Evolutionary conservation across 2,888 invertebrate species (phyloP).

Genomic region (Ceraclea dissimilis): DNA sequence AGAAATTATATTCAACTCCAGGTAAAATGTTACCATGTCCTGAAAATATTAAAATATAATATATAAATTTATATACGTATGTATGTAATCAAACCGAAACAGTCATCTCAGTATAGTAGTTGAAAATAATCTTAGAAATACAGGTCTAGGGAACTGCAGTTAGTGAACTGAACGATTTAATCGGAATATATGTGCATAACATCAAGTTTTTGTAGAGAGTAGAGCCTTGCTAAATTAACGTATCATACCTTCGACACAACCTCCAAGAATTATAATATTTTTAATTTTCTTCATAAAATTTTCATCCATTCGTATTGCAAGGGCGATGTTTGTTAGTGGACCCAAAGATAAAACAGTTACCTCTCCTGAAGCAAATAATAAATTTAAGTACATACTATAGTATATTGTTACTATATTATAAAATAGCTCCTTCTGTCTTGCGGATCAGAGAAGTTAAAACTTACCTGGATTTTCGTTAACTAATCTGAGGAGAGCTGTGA

Average conservation of each 20-base stretch:
- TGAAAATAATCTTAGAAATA: neutral
- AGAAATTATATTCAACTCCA: slow-evolving; percentile 72
- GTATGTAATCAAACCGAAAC: too few relatives aligned
- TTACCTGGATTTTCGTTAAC: slow-evolving; percentile 49
- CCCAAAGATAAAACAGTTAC: slow-evolving; percentile 60
- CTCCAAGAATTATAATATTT: slow-evolving; percentile 71
- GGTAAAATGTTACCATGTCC: slow-evolving; percentile 53
- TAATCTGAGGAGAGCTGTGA: slow-evolving; percentile 51
- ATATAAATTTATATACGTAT: too few relatives aligned
- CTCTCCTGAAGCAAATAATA: slow-evolving; percentile 40
- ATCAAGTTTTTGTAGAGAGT: too few relatives aligned
- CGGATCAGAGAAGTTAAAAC: neutral
- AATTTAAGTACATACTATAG: too few relatives aligned
- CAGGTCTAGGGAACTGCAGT: too few relatives aligned
- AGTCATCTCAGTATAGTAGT: neutral
- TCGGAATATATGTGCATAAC: too few relatives aligned
- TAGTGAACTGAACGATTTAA: too few relatives aligned
- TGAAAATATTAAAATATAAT: slow-evolving; percentile 29
- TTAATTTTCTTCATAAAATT: slow-evolving; percentile 55
- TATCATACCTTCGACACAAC: slow-evolving; percentile 59
- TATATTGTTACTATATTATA: too few relatives aligned
- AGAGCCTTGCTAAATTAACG: too few relatives aligned
- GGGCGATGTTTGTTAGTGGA: slow-evolving; percentile 72
- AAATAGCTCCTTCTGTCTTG: too few relatives aligned
- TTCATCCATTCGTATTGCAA: slow-evolving; percentile 63